Conservation (phyloP, 2,113 vertebrate species). For the Acanthisitta chloris region DNA sequence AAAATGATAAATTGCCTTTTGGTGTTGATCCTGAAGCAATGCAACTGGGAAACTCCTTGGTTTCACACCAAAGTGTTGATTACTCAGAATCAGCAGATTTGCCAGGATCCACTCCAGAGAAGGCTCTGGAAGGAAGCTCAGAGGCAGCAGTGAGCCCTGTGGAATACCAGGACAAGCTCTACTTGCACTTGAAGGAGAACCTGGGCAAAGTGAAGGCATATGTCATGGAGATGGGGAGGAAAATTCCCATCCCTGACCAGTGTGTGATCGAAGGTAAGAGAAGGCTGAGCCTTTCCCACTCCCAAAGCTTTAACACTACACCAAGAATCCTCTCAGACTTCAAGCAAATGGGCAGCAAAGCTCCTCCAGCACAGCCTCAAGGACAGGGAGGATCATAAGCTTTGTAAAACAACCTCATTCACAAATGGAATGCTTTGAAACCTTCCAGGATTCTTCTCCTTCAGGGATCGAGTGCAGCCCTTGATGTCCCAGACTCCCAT, state of each 20-base stretch:
- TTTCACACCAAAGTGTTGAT: conserved; percentile 24
- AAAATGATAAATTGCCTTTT: not conserved
- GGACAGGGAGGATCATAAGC: not conserved
- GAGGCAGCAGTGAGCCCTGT: not conserved
- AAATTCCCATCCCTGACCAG: conserved; percentile 87
- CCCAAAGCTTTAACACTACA: not conserved
- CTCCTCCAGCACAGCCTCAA: not conserved
- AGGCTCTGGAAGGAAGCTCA: not conserved
- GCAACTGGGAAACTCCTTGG: conserved; percentile 1
- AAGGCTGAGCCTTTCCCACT: not conserved
- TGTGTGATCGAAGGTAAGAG: conserved; percentile 91
- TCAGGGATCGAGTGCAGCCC: not conserved
- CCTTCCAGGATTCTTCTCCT: not conserved
- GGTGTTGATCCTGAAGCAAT: not conserved
- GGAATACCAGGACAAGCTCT: conserved; percentile 80
- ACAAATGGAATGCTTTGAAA: not conserved
- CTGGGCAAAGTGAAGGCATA: conserved; percentile 83
- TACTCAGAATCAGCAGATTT: not conserved
- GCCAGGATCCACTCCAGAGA: conserved; percentile 14
- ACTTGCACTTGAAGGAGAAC: conserved; percentile 86
- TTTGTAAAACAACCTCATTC: not conserved
- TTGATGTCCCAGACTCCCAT: fast-evolving
- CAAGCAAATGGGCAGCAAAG: not conserved
- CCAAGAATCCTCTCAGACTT: not conserved
- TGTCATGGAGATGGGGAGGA: conserved; percentile 78